A percentile compares a stretch with the other conserved stretches of the same genome.
These are phyloP conservation scores for Coelopa frigida DNA, from an alignment of 1,140 invertebrate species.

Conservation along the genomic window DNA sequence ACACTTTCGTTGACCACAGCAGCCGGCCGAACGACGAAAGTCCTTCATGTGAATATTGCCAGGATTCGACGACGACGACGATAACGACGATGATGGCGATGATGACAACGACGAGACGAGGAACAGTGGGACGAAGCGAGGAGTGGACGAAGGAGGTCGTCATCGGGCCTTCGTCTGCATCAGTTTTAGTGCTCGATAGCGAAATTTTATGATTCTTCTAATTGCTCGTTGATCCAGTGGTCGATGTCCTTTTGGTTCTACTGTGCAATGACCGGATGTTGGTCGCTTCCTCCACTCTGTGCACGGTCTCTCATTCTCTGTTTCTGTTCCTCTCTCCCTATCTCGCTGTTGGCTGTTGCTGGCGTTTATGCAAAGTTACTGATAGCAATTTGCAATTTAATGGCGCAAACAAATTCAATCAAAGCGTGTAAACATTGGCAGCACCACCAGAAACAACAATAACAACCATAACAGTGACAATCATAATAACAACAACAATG, in stretches of 20 bases:
- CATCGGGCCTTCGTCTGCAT: no score
- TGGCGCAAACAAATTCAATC: conserved; percentile 45
- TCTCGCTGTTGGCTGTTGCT: conserved; percentile 20
- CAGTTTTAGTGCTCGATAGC: no score
- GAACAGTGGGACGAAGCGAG: no score
- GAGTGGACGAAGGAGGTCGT: neutral
- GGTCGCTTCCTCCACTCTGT: neutral
- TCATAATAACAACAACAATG: conserved; percentile 1
- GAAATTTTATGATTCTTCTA: no score
- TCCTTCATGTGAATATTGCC: no score
- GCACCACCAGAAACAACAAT: neutral
- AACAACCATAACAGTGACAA: neutral
- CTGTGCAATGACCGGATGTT: conserved; percentile 5
- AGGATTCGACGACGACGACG: no score
- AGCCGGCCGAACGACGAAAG: no score
- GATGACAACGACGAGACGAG: no score
- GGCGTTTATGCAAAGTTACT: conserved; percentile 35
- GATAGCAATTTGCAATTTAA: conserved; percentile 45
- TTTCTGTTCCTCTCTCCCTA: neutral
- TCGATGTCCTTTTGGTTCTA: neutral
- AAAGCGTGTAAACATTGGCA: conserved; percentile 41
- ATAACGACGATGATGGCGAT: no score
- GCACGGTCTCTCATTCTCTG: conserved; percentile 7
- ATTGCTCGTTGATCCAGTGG: no score
- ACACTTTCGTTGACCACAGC: no score